Evolutionary conservation across 2,113 vertebrate genomes (phyloP).

Genomic region (Diphyllodes magnificus): DNA sequence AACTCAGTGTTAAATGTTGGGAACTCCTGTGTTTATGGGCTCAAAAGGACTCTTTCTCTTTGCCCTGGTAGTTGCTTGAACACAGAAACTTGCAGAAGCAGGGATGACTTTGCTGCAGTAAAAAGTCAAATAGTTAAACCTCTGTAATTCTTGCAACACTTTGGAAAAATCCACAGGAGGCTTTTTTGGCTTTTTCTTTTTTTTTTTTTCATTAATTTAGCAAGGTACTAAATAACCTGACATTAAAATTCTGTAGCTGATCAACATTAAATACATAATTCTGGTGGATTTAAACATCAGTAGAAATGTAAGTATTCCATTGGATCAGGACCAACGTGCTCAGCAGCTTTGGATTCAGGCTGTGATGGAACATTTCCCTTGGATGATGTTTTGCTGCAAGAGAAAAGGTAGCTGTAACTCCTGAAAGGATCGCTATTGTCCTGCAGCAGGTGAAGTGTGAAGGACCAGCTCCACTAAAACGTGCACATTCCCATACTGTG

Average conservation of each 20-base stretch:
- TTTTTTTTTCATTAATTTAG: background rate
- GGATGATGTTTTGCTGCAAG: background rate
- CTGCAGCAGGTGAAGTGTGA: background rate
- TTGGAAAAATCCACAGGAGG: background rate
- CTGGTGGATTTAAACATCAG: background rate
- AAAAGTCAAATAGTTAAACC: background rate
- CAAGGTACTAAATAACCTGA: background rate
- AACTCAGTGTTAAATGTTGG: background rate
- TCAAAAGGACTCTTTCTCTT: background rate
- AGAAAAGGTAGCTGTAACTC: background rate
- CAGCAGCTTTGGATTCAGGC: background rate
- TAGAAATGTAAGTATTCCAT: background rate
- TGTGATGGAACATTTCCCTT: background rate
- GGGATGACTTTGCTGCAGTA: background rate
- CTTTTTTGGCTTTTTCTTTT: background rate
- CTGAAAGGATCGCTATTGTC: background rate
- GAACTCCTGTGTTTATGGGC: background rate
- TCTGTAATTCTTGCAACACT: background rate
- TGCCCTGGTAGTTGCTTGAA: background rate
- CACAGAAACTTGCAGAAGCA: background rate
- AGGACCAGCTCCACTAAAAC: rapidly evolving
- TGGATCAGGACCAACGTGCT: rapidly evolving
- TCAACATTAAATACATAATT: background rate
- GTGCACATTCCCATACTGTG: rapidly evolving
- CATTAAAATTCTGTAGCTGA: background rate